Evolutionary conservation across 2,113 vertebrate genomes (phyloP).

Genomic region (Anolis carolinensis): DNA sequence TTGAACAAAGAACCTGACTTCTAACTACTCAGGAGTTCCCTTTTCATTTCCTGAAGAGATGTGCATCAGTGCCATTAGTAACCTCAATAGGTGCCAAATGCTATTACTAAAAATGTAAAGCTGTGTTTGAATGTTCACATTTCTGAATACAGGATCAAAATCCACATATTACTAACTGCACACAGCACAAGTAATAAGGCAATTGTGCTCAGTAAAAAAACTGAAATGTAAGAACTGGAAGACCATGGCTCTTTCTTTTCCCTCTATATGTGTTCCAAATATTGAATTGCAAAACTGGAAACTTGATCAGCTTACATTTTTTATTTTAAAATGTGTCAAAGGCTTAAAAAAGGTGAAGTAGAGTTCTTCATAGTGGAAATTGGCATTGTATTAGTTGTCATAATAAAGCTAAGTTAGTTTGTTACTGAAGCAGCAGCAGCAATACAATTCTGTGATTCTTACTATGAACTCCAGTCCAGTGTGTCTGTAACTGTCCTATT

Average conservation of each 20-base stretch:
- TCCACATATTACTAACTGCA: background rate
- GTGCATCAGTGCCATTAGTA: background rate
- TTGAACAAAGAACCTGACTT: no score
- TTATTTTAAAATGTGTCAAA: background rate
- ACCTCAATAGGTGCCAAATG: no score
- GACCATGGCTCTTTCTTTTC: background rate
- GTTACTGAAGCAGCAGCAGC: background rate
- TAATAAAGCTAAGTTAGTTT: conserved; percentile 19
- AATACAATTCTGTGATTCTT: background rate
- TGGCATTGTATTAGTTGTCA: background rate
- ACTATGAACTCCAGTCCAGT: background rate
- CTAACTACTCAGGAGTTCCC: no score
- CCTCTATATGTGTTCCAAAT: background rate
- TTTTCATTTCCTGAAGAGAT: no score
- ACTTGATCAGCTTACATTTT: background rate
- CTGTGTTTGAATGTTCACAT: background rate
- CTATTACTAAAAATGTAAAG: background rate
- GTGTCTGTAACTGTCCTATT: background rate
- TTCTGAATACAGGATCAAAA: background rate
- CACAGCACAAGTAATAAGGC: background rate
- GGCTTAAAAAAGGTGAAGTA: background rate
- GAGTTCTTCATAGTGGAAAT: conserved; percentile 7
- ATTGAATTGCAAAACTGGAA: background rate
- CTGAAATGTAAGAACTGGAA: background rate
- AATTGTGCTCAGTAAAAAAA: background rate